Percentiles rank a stretch among this genome's conserved stretches.
Conservation (phyloP, 35 echinoderm and acorn worm species). For the Amphiura filiformis region DNA sequence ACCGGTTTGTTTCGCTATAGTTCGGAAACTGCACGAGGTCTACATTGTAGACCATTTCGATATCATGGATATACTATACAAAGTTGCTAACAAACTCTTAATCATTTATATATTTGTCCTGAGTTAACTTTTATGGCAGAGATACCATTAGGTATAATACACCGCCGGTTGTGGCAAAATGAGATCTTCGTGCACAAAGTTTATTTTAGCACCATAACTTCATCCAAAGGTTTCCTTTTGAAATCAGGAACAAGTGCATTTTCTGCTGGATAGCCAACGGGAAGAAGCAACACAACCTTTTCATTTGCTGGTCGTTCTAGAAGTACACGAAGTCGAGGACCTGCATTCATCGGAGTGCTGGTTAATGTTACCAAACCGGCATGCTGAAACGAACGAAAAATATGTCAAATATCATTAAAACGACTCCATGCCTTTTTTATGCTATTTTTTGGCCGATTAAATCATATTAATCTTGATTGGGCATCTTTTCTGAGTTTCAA, state of each 20-base stretch:
- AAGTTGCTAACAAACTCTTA: no score
- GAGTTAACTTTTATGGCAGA: no score
- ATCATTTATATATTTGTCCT: no score
- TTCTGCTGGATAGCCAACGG: constrained; percentile 68
- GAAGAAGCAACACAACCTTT: constrained; percentile 79
- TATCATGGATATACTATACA: no score
- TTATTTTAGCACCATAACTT: constrained; percentile 70
- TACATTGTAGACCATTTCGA: no score
- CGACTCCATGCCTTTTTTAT: no score
- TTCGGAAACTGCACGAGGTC: no score
- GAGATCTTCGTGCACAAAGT: no score
- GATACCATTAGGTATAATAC: no score
- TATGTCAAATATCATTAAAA: background rate
- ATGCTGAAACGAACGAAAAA: constrained; percentile 77
- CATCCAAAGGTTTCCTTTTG: constrained; percentile 62
- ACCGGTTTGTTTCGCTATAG: no score
- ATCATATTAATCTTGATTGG: background rate
- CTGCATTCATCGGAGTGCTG: constrained; percentile 94
- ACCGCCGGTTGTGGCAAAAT: no score
- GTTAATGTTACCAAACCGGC: constrained; percentile 87
- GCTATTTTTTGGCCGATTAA: background rate
- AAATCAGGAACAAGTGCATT: constrained; percentile 86
- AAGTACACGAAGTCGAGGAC: constrained; percentile 64
- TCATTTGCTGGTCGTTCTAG: constrained; percentile 73
- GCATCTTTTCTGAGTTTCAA: no score